These are phyloP conservation scores for Clitarchus hookeri DNA, from an alignment of 2,888 invertebrate genomes.

Conservation along the genomic window DNA sequence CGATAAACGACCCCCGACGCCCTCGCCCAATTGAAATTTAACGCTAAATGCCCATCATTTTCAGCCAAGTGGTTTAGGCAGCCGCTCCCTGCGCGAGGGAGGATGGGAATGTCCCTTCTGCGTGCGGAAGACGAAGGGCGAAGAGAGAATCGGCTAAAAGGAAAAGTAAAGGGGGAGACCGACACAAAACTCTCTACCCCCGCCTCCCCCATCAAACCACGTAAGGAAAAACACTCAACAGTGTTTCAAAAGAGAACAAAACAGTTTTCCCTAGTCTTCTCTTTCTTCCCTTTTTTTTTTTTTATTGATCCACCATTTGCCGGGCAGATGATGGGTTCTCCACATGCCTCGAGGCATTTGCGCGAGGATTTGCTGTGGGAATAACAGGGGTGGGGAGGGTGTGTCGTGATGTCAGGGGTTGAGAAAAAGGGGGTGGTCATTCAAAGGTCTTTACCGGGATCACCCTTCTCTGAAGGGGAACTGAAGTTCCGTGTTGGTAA, in stretches of 20 bases:
- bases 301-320: slow-evolving; percentile 32
- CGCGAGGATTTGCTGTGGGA: background rate
- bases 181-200: background rate
- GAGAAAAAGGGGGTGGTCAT: background rate
- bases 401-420: too few species aligned
- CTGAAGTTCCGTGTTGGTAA: too few species aligned
- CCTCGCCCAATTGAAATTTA: slow-evolving; percentile 43
- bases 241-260: slow-evolving; percentile 33
- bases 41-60: slow-evolving; percentile 44
- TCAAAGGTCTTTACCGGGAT: background rate
- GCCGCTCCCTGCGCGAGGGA: background rate
- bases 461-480: background rate
- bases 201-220: background rate
- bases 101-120: background rate
- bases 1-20: slow-evolving; percentile 33
- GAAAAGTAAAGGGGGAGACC: background rate
- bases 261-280: slow-evolving; percentile 29
- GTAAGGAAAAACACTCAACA: slow-evolving; percentile 33
- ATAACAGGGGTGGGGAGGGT: background rate
- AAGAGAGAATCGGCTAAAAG: background rate
- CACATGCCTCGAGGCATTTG: slow-evolving; percentile 27
- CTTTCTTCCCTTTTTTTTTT: background rate
- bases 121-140: background rate
- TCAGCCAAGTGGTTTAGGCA: slow-evolving; percentile 38
- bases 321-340: slow-evolving; percentile 36